Conservation (phyloP, 2,888 invertebrate species). For the Drosophila affinis region DNA sequence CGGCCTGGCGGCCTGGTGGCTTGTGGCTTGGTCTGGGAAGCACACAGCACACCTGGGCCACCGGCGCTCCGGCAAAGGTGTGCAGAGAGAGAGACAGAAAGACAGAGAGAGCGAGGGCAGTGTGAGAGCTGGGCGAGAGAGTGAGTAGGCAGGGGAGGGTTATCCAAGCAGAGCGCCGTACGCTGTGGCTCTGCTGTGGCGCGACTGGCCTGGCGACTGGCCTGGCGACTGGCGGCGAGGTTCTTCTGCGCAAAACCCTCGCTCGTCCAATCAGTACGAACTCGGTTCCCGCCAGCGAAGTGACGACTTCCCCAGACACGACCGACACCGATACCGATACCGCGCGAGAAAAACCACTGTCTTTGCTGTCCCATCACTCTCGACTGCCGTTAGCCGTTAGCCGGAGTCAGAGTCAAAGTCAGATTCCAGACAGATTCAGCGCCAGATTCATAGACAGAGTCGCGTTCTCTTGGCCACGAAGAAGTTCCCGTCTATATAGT, state of each 20-base stretch:
- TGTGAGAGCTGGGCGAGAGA: not conserved
- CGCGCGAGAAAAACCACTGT: constrained; percentile 54
- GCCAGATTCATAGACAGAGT: not conserved
- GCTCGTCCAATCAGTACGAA: constrained; percentile 84
- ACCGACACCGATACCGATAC: constrained; percentile 60
- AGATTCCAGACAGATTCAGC: not conserved
- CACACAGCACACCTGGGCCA: constrained; percentile 16
- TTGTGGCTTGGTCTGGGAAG: not conserved
- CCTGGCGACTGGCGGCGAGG: constrained; percentile 68
- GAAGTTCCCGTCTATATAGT: not conserved
- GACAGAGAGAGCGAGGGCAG: constrained; percentile 18
- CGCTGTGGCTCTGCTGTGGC: constrained; percentile 8
- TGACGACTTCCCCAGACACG: constrained; percentile 78
- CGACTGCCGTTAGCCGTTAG: constrained; percentile 5
- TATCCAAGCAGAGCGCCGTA: constrained; percentile 20
- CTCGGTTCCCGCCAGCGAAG: constrained; percentile 84
- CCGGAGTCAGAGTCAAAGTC: constrained; percentile 3
- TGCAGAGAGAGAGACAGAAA: constrained; percentile 11
- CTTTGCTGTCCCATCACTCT: not conserved
- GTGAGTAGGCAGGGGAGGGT: constrained; percentile 16
- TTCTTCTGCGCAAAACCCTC: constrained; percentile 83
- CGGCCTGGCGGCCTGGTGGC: not conserved
- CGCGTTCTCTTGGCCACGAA: not conserved
- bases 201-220: no score
- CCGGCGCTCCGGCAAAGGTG: constrained; percentile 9